Evolutionary conservation across 2,113 vertebrate genomes (phyloP), one percentile per base, ranked within the genome.

Genomic region (Hippocampus guttulatus): DNA sequence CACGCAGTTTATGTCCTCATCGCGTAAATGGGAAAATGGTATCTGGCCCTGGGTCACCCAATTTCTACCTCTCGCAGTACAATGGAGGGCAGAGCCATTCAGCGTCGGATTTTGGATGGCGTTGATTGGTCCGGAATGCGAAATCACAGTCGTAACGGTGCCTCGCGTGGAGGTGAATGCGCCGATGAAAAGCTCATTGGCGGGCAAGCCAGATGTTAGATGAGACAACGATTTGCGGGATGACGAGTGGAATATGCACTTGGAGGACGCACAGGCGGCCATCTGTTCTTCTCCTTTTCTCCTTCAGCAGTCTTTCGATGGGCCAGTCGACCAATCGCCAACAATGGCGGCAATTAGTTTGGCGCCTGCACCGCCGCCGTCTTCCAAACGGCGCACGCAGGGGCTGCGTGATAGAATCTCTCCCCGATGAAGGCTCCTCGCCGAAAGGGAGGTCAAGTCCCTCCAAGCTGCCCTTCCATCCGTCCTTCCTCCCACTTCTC

Each of bases 111-210:
- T 20, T 41, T 41, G 61, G 61, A 63, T 1, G 20, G 8, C 21
- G 33, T 8, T 9, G 71, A 77, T 40, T 3, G 30, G 25, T 18
- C 18, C 7, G 27, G 71, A 77, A 77, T 40, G 74, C 79, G 76
- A 76, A 81, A 83, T 84, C 77, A 81, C 85, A 81, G 71, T 30
- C 84, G 85, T 88, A 76, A 86, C 75, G 57, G 27, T 45, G 73
- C 77, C 72, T 81, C 74, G 77, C 87, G 84, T 75, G 71, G 64
- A 75, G 78, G 82, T 85, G 84, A 87, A 85, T 83, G 83, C 67
- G 16, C 76, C 82, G 68, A 76, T 84, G 81, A 82, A 87, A 87
- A 76, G 80, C 77, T 78, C 77, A 78, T 84, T 87, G 74, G 84
- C 64, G 69, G 78, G 76, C 70, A 40, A 5, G 38, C 73, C 82